Conservation (phyloP, 2,888 invertebrate genomes). For the Athalia rosae region DNA sequence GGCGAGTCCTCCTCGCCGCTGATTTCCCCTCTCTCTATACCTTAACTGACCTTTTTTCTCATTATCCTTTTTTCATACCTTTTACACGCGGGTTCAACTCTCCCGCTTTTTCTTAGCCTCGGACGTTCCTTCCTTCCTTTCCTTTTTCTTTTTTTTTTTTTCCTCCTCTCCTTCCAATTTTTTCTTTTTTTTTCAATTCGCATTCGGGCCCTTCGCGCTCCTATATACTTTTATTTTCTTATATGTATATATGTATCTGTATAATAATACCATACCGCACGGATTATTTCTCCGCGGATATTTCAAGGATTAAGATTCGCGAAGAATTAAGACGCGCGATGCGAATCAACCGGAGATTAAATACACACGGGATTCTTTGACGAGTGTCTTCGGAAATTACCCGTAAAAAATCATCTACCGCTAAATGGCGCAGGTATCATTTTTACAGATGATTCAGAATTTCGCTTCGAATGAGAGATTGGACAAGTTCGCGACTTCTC, state of each 20-base stretch:
- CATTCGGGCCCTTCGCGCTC: conserved; percentile 23
- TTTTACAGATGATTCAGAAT: no score
- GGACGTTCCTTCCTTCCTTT: conserved; percentile 44
- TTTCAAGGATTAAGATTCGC: conserved; percentile 61
- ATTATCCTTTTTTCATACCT: conserved; percentile 52
- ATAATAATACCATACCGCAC: conserved; percentile 26
- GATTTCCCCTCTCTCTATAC: conserved; percentile 39
- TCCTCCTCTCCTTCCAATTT: conserved; percentile 47
- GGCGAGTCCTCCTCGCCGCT: conserved; percentile 45
- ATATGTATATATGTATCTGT: conserved; percentile 41
- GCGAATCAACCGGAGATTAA: background rate
- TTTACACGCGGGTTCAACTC: conserved; percentile 47
- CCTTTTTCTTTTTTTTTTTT: conserved; percentile 52
- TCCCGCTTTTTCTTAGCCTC: conserved; percentile 34
- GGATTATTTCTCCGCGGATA: conserved; percentile 52
- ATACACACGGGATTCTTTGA: no score
- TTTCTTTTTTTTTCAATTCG: conserved; percentile 39
- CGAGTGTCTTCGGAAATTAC: no score
- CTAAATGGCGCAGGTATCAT: no score
- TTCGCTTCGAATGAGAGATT: no score
- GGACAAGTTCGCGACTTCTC: no score
- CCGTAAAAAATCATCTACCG: no score
- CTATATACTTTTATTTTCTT: conserved; percentile 37
- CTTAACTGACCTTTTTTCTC: conserved; percentile 47
- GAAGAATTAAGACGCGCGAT: conserved; percentile 39